Evolutionary conservation across 2,113 vertebrate species (phyloP), one percentile per base, ranked within the genome.

Genomic region (Stercorarius parasiticus): DNA sequence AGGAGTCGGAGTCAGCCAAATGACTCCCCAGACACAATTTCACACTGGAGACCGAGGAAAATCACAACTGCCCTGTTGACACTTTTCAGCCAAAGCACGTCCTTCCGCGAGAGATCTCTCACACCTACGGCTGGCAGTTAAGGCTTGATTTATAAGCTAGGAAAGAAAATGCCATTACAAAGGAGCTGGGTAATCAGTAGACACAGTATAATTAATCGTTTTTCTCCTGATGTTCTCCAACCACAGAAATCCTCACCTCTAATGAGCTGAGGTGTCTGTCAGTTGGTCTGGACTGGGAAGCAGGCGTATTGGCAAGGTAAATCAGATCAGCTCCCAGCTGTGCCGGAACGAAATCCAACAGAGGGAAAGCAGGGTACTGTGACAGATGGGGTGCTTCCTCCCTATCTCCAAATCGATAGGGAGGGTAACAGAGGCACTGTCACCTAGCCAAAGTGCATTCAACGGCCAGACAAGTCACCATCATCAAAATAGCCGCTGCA

Each of bases 341-440:
- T 17, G 30, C 45, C 81, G 38, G 53, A 67, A 53, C 6, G 49
- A 86, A 84, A 70, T 14, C 66, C 84, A 49, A 1, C 2, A 2
- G 18, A 72, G 30, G 13, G 4, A 58, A 77, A 79, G 36, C 1
- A 0, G 40, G 23, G 19, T 30, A 29, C 38, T 0, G 0, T 2
- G 7, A 87, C 27, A 65, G 23, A n/a, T 3, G 3, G 38, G 20
- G 7, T 25, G 22, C 53, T 74, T 86, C 21, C 52, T 66, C 26
- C 19, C 22, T 18, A 23, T 22, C 38, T 83, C 79, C 64, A 47
- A 32, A 76, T 40, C 85, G n/a, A 23, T 0, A 34, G 42, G 15
- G 58, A 82, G 30, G 45, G 64, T 32, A 71, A 30, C 21, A 77
- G 23, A 16, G 17, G 38, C 42, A 38, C 38, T 47, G 65, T 6